Conservation (phyloP, 2,888 invertebrate genomes). For the Malachius bipustulatus region DNA sequence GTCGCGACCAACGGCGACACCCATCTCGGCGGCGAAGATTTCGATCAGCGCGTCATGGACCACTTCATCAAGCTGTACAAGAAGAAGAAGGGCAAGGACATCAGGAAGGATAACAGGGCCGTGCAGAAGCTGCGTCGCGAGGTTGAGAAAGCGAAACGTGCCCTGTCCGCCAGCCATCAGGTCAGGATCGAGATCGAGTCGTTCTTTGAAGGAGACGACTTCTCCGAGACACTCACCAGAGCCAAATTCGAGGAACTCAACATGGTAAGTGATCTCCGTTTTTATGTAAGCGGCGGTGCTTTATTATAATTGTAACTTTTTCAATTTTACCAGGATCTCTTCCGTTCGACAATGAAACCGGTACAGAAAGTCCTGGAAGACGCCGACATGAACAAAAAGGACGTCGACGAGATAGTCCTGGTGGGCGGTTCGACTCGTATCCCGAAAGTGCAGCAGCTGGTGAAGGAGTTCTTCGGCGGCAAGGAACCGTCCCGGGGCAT, state of each 20-base stretch:
- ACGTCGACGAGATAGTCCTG: slow-evolving; percentile 96
- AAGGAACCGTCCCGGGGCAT: slow-evolving; percentile 97
- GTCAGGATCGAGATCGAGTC: slow-evolving; percentile 98
- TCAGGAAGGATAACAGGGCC: slow-evolving; percentile 86
- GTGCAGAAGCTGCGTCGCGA: slow-evolving; percentile 94
- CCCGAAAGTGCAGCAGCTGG: slow-evolving; percentile 90
- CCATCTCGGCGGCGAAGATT: slow-evolving; percentile 98
- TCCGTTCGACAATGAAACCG: slow-evolving; percentile 87
- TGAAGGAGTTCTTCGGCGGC: slow-evolving; percentile 91
- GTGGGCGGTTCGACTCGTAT: slow-evolving; percentile 99
- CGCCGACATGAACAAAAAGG: slow-evolving; percentile 97
- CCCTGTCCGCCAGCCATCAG: slow-evolving; percentile 88
- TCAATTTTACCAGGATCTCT: slow-evolving; percentile 44
- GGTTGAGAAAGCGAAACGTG: slow-evolving; percentile 95
- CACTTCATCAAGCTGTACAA: slow-evolving; percentile 94
- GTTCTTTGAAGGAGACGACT: slow-evolving; percentile 96
- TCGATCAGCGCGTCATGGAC: slow-evolving; percentile 96
- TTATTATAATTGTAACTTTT: slow-evolving; percentile 2
- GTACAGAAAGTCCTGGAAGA: slow-evolving; percentile 95
- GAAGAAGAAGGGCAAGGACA: slow-evolving; percentile 97
- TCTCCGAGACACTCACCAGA: slow-evolving; percentile 93
- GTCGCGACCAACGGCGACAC: slow-evolving; percentile 91
- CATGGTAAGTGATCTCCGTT: slow-evolving; percentile 48
- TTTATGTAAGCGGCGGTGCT: slow-evolving; percentile 1
- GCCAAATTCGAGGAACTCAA: slow-evolving; percentile 98